Evolutionary conservation across 1,140 invertebrate genomes (phyloP).

Genomic region (Cyphomyrmex costatus): DNA sequence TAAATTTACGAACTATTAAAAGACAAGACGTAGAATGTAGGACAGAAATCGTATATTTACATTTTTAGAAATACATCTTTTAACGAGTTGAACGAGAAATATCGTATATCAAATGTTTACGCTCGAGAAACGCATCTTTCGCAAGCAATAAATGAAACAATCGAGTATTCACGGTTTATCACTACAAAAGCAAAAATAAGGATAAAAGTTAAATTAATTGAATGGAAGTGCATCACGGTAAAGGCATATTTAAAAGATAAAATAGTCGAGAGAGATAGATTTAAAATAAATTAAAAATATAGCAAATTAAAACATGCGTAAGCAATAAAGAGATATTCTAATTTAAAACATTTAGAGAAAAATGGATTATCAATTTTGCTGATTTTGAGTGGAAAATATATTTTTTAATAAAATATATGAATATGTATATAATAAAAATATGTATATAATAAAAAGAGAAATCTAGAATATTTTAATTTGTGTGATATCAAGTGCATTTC

Average conservation of each 20-base stretch:
- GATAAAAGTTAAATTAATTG: slow-evolving; percentile 43
- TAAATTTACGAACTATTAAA: slow-evolving; percentile 8
- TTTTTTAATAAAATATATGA: neutral
- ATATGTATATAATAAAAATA: neutral
- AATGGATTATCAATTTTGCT: neutral
- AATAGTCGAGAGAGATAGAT: neutral
- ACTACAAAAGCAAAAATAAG: slow-evolving; percentile 24
- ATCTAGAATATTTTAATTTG: neutral
- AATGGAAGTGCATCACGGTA: neutral
- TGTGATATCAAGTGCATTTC: neutral
- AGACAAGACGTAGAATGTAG: neutral
- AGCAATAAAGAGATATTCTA: neutral
- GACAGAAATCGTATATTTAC: slow-evolving; percentile 7
- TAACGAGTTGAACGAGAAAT: neutral
- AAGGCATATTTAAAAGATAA: slow-evolving; percentile 7
- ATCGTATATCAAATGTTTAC: slow-evolving; percentile 13
- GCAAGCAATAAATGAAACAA: slow-evolving; percentile 24
- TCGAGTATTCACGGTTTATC: slow-evolving; percentile 47
- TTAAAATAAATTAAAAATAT: neutral
- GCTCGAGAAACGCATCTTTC: neutral
- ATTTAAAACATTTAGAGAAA: neutral
- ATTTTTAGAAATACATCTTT: slow-evolving; percentile 2
- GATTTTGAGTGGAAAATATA: neutral
- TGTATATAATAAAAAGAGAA: neutral
- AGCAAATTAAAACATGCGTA: neutral